Evolutionary conservation across 2,797 vertebrate genomes (phyloP), one percentile per base, ranked within the genome.

Genomic region (Distichodus sexfasciatus): DNA sequence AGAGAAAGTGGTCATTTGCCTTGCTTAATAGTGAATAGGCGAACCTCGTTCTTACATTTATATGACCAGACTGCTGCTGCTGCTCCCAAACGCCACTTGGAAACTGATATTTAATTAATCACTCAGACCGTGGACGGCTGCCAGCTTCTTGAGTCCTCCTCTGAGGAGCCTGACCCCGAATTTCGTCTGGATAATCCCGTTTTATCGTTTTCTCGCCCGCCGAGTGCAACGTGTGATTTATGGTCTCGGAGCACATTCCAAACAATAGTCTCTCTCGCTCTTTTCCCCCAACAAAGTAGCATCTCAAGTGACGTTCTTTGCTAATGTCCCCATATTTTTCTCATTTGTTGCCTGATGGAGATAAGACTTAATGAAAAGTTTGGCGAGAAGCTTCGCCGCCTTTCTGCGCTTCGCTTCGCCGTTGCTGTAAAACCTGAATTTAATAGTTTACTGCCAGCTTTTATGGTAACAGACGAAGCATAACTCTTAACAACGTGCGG

Each of bases 41-140:
- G 17, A 65, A 40, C 36, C 44, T 55, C 68, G 12, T 44, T 41
- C 72, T 69, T 48, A 23, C 54, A 17, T 12, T 40, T 17, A 48
- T 28, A 61, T 41, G 38, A 55, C 23, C 43, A n/a, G 15, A n/a
- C n/a, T n/a, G n/a, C n/a, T 31, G 51, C 17, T 40, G 46, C 62
- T 31, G 7, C 58, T 63, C 55, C 19, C 38, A 68, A 73, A 65
- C 35, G 46, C 58, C 63, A 73, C 57, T 58, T 47, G n/a, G 58
- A 71, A 58, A 59, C 43, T 77, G 59, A 80, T 71, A 71, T 75
- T 73, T 73, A 77, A 76, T 85, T 77, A 62, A 64, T 79, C 28
- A 43, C 58, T 75, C 65, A 44, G 40, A 69, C n/a, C 53, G 50
- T 75, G 41, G 59, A 62, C 24, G 1, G 23, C 41, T 70, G 75